Percentiles rank a stretch among this genome's conserved stretches.
Evolutionary conservation across 2,113 vertebrate genomes (phyloP).

Genomic region (Siniperca chuatsi): DNA sequence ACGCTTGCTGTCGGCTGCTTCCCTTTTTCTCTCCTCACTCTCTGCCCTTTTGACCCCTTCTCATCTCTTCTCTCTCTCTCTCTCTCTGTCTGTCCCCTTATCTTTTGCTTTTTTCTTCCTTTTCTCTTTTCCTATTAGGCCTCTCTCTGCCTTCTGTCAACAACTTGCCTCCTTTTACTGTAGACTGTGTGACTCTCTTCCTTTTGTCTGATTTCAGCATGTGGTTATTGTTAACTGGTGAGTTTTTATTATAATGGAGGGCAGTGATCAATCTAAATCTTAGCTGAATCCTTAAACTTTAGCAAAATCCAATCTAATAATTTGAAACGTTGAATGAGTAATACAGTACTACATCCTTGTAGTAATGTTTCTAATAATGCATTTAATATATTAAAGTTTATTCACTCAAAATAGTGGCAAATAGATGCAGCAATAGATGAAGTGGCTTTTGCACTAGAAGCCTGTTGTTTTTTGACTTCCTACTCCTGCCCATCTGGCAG

Average conservation of each 20-base stretch:
- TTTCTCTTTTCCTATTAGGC: slow-evolving; percentile 33
- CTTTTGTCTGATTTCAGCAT: slow-evolving; percentile 33
- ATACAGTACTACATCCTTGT: background rate
- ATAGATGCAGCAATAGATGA: background rate
- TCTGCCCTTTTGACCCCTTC: slow-evolving; percentile 43
- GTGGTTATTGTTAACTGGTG: background rate
- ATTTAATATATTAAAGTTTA: background rate
- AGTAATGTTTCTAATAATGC: background rate
- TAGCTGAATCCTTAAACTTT: background rate
- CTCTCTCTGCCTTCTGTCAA: slow-evolving; percentile 10
- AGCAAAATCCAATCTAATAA: background rate
- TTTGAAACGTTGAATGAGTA: background rate
- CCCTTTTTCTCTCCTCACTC: slow-evolving; percentile 45
- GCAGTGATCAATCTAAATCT: background rate
- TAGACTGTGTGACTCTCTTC: background rate
- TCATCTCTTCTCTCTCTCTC: slow-evolving; percentile 1
- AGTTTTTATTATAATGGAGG: background rate
- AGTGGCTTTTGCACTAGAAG: background rate
- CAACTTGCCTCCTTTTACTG: background rate
- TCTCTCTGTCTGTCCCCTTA: background rate
- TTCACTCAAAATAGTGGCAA: background rate
- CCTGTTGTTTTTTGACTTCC: no score
- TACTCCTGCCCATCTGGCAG: background rate
- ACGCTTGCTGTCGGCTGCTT: slow-evolving; percentile 59
- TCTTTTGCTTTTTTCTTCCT: slow-evolving; percentile 16